Conservation (phyloP, 2,113 vertebrate genomes). For the Microtus montanus region DNA sequence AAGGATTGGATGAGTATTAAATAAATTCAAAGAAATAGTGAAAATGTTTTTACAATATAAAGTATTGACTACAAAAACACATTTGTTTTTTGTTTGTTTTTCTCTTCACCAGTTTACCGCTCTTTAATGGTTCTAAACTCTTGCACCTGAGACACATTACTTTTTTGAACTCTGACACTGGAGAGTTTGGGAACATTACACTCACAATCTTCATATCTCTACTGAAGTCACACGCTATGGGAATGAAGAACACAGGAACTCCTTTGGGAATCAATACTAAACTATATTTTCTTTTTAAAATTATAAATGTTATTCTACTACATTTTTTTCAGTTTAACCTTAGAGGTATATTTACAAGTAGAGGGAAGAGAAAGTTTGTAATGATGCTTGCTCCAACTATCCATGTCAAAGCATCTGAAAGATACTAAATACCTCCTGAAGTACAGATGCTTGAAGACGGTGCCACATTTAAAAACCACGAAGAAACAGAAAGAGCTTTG, state of each 20-base stretch:
- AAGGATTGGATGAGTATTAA: not conserved
- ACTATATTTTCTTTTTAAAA: slow-evolving; percentile 21
- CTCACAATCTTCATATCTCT: not conserved
- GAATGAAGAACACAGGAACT: not conserved
- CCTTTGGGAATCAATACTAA: not conserved
- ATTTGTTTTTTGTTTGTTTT: not conserved
- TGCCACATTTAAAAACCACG: not conserved
- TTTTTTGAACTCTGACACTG: not conserved
- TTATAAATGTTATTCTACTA: not conserved
- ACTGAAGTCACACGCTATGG: not conserved
- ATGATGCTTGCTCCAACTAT: not conserved
- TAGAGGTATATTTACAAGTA: not conserved
- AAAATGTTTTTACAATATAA: not conserved
- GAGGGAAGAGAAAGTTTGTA: not conserved
- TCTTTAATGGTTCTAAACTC: not conserved
- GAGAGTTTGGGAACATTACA: not conserved
- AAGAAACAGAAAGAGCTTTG: not conserved
- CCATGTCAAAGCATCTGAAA: not conserved
- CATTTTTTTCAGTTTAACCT: not conserved
- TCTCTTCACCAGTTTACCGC: not conserved
- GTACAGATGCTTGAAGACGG: not conserved
- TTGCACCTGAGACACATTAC: not conserved
- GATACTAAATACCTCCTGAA: not conserved
- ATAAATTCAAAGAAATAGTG: not conserved
- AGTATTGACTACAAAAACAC: not conserved